A percentile compares a stretch with the other conserved stretches of the same genome.
Conservation (phyloP, 1,140 invertebrate species). For the Liolophura sinensis region DNA sequence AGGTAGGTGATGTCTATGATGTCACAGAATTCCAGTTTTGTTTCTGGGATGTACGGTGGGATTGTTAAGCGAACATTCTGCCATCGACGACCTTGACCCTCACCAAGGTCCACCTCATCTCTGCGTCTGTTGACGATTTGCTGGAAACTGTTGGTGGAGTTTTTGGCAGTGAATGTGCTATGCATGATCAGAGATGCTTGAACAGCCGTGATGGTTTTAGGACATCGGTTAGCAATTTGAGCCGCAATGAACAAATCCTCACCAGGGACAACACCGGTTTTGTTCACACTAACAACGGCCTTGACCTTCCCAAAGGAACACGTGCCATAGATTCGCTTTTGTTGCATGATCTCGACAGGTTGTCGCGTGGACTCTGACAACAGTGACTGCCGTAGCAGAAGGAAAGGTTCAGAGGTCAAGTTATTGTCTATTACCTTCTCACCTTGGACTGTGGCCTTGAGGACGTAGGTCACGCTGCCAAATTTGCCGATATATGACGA, state of each 20-base stretch:
- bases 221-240: constrained; percentile 45
- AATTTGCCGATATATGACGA: constrained; percentile 58
- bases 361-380: constrained; percentile 23
- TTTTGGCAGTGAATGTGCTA: constrained; percentile 44
- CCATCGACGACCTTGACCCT: constrained; percentile 54
- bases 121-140: constrained; percentile 55
- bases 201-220: constrained; percentile 42
- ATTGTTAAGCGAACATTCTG: constrained; percentile 47
- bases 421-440: constrained; percentile 37
- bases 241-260: constrained; percentile 52
- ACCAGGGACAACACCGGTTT: constrained; percentile 44
- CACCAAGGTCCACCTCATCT: constrained; percentile 45
- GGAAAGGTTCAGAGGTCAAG: constrained; percentile 55
- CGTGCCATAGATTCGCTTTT: constrained; percentile 35
- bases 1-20: constrained; percentile 54
- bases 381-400: constrained; percentile 37
- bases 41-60: constrained; percentile 56
- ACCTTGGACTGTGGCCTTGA: constrained; percentile 46
- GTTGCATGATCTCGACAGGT: constrained; percentile 12
- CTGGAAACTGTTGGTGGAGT: constrained; percentile 24
- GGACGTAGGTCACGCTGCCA: constrained; percentile 57
- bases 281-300: constrained; percentile 32
- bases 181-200: constrained; percentile 50
- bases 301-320: constrained; percentile 47
- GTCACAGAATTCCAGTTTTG: constrained; percentile 50